A percentile compares a stretch with the other conserved stretches of the same genome.
These are phyloP conservation scores for Axea sp. DNA, from an alignment of 2,888 invertebrate genomes.

Conservation along the genomic window DNA sequence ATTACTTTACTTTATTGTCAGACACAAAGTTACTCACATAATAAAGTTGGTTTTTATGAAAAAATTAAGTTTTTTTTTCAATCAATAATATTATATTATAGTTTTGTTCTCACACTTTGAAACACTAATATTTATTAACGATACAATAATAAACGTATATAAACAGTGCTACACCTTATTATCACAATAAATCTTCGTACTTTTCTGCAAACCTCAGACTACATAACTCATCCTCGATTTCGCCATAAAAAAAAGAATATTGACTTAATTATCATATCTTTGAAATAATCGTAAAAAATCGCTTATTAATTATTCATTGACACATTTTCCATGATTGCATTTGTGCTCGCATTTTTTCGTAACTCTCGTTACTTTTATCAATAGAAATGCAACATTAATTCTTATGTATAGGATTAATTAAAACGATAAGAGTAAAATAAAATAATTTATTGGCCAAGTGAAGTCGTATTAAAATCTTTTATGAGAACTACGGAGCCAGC, in stretches of 20 bases:
- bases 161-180: too few relatives aligned
- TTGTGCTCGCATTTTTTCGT: constrained; percentile 18
- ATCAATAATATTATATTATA: too few relatives aligned
- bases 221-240: constrained; percentile 19
- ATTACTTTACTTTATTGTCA: too few relatives aligned
- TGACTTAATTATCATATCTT: constrained; percentile 32
- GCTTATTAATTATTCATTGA: constrained; percentile 43
- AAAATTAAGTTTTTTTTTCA: too few relatives aligned
- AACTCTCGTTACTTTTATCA: constrained; percentile 34
- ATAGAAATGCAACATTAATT: constrained; percentile 27
- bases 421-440: constrained; percentile 47
- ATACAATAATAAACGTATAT: too few relatives aligned
- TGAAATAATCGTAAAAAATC: constrained; percentile 10
- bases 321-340: constrained; percentile 18
- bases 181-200: too few relatives aligned
- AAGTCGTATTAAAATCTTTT: constrained; percentile 36
- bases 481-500: constrained; percentile 51
- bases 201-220: too few relatives aligned
- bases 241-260: constrained; percentile 11
- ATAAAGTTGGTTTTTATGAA: too few relatives aligned
- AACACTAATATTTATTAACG: too few relatives aligned
- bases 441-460: constrained; percentile 39
- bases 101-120: too few relatives aligned
- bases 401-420: constrained; percentile 40
- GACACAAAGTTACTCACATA: too few relatives aligned